Evolutionary conservation across 2,888 invertebrate species (phyloP).

Genomic region (Prostheceraeus crozeri): DNA sequence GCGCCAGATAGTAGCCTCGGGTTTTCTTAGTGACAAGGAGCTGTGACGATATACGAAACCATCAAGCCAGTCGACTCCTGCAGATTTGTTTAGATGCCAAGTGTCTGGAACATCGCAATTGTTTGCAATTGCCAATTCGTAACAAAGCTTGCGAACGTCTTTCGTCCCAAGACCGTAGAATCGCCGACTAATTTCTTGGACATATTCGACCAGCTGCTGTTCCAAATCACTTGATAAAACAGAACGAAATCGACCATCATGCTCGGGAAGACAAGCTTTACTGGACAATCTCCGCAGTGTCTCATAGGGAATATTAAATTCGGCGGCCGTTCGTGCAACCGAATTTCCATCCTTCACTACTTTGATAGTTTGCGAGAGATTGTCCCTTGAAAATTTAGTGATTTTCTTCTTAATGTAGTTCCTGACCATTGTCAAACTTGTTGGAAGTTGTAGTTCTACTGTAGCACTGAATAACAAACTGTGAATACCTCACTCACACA

Average conservation of each 20-base stretch:
- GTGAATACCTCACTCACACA: no score
- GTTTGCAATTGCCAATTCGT: background rate
- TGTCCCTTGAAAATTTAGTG: no score
- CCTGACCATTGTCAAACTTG: no score
- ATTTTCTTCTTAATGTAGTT: no score
- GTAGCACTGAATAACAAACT: no score
- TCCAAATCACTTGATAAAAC: background rate
- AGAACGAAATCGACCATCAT: constrained; percentile 7
- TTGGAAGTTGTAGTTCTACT: no score
- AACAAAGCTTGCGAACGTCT: background rate
- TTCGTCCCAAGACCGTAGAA: background rate
- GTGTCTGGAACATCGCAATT: background rate
- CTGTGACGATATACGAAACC: constrained; percentile 31
- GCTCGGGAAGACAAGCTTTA: no score
- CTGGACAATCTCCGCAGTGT: no score
- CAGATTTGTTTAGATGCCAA: constrained; percentile 24
- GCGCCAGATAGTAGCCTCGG: constrained; percentile 42
- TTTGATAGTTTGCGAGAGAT: no score
- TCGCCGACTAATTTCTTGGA: background rate
- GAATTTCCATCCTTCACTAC: no score
- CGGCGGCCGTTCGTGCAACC: no score
- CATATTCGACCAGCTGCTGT: constrained; percentile 2
- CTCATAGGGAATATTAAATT: no score
- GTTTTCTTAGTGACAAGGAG: constrained; percentile 35
- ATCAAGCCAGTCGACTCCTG: constrained; percentile 20